phyloP scores from a whole-genome alignment of 2,797 vertebrate species.

The Cynodonichthys magdalenae region DNA sequence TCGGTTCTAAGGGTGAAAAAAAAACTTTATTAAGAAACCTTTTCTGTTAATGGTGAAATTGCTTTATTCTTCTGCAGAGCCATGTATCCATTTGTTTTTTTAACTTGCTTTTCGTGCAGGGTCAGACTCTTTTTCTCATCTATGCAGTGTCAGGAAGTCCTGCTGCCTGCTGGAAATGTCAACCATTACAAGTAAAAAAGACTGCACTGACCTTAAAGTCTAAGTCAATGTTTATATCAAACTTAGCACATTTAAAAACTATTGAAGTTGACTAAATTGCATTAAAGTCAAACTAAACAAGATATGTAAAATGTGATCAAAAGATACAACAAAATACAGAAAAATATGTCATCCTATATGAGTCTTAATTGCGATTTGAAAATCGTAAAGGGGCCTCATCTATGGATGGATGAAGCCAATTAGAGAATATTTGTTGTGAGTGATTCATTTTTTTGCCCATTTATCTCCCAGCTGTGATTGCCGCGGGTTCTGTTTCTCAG shows the following conservation, averaged over 20 bases:
- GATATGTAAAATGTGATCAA: neutral
- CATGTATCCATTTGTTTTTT: constrained; percentile 6
- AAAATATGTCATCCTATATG: neutral
- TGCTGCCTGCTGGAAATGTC: constrained; percentile 73
- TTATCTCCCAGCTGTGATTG: constrained; percentile 19
- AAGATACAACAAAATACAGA: neutral
- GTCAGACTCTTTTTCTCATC: constrained; percentile 22
- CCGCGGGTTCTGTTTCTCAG: constrained; percentile 51
- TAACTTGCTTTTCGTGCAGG: too few relatives aligned
- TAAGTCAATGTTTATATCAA: neutral
- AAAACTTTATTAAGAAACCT: constrained; percentile 48
- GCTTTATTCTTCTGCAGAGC: constrained; percentile 30
- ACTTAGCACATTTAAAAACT: neutral
- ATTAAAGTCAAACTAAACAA: neutral
- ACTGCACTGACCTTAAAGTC: constrained; percentile 66
- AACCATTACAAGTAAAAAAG: constrained; percentile 65
- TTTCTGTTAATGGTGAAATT: constrained; percentile 35
- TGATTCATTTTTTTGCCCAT: constrained; percentile 44
- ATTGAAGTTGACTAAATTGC: neutral
- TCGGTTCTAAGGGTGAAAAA: constrained; percentile 62
- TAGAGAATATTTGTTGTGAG: constrained; percentile 44
- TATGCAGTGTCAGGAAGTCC: constrained; percentile 47
- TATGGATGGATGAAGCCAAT: constrained; percentile 67
- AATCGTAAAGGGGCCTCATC: neutral
- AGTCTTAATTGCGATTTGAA: neutral